Evolutionary conservation across 2,888 invertebrate genomes (phyloP).

Genomic region (Noctua janthe): DNA sequence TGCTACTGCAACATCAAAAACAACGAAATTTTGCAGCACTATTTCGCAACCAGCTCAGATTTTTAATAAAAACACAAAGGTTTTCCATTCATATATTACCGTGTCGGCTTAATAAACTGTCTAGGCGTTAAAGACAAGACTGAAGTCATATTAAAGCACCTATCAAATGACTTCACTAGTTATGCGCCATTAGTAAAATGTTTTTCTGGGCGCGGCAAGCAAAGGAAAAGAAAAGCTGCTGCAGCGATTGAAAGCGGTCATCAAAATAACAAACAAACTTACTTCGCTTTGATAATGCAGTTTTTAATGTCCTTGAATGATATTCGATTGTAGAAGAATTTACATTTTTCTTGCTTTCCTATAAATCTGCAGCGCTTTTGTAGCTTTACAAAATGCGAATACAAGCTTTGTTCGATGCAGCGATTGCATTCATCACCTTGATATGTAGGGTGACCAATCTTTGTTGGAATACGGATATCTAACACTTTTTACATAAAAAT

Average conservation of each 20-base stretch:
- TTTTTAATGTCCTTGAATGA: no score
- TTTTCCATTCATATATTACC: conserved; percentile 25
- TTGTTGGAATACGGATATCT: no score
- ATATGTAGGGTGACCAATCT: conserved; percentile 66
- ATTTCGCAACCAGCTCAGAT: not conserved
- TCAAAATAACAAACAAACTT: no score
- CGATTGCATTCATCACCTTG: conserved; percentile 80
- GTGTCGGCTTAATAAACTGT: conserved; percentile 68
- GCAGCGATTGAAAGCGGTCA: conserved; percentile 30
- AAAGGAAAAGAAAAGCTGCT: conserved; percentile 27
- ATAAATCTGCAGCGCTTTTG: conserved; percentile 28
- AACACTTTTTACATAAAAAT: no score
- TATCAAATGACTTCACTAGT: conserved; percentile 81
- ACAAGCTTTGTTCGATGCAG: conserved; percentile 70
- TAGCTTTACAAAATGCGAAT: conserved; percentile 58
- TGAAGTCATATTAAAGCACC: conserved; percentile 80
- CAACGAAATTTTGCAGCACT: no score
- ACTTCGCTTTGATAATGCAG: no score
- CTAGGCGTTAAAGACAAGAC: conserved; percentile 70
- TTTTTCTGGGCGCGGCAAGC: conserved; percentile 61
- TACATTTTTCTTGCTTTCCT: no score
- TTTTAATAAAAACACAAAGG: conserved; percentile 26
- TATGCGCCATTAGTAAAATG: conserved; percentile 82
- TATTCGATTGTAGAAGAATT: no score
- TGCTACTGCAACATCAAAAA: no score